Percentiles rank a stretch among this genome's conserved stretches.
Conservation (phyloP, 2,113 vertebrate species). For the Macaca nemestrina region DNA sequence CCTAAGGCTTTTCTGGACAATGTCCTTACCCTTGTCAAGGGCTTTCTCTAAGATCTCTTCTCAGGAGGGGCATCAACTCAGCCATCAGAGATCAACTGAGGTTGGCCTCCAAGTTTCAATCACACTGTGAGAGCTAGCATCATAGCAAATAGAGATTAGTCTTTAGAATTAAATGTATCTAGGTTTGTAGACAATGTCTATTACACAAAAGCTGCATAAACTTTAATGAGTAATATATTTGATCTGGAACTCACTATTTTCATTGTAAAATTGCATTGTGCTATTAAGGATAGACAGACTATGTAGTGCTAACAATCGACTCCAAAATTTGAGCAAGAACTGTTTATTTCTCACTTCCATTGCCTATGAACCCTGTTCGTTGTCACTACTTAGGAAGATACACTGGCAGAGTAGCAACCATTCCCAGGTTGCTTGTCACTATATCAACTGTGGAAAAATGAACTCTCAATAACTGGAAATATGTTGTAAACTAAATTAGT, state of each 20-base stretch:
- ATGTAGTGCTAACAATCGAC: neutral
- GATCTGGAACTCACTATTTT: neutral
- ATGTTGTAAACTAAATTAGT: neutral
- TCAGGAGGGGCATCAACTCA: neutral
- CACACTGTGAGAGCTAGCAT: neutral
- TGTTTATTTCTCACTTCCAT: neutral
- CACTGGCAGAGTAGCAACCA: neutral
- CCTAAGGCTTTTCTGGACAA: neutral
- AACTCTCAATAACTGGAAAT: neutral
- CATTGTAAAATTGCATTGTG: neutral
- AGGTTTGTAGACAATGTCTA: neutral
- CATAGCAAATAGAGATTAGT: too few relatives aligned
- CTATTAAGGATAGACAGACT: neutral
- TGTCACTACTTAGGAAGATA: neutral
- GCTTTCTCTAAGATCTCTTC: neutral
- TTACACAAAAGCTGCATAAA: neutral
- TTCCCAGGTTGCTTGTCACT: neutral
- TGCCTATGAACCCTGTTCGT: neutral
- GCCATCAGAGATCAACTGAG: neutral
- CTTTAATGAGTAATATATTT: neutral
- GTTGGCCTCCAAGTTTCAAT: neutral
- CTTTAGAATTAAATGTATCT: neutral
- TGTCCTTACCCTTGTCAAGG: neutral
- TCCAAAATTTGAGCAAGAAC: neutral
- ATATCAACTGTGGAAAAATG: neutral